A percentile compares a stretch with the other conserved stretches of the same genome.
Conservation (phyloP, 1,140 invertebrate genomes). For the Platorchestia sp. region DNA sequence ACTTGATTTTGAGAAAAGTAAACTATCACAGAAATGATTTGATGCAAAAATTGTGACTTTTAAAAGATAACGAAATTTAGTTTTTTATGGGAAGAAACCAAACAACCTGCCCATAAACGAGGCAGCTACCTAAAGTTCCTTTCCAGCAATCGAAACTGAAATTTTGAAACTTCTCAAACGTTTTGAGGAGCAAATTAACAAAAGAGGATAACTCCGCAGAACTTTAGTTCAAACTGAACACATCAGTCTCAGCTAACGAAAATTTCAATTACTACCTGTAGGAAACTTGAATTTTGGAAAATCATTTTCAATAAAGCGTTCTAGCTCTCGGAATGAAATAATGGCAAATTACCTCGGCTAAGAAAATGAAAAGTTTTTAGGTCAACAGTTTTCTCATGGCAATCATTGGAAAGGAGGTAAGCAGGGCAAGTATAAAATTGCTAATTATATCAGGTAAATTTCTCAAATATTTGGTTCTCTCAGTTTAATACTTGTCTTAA, state of each 20-base stretch:
- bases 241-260: no score
- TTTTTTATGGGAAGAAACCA: background rate
- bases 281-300: no score
- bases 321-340: background rate
- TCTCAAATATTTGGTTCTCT: background rate
- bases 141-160: background rate
- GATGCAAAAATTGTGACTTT: background rate
- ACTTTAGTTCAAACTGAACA: no score
- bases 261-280: no score
- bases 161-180: background rate
- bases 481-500: background rate
- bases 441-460: background rate
- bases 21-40: background rate
- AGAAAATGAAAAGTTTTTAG: background rate
- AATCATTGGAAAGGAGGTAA: no score
- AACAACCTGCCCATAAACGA: background rate
- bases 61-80: background rate
- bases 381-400: no score
- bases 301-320: background rate
- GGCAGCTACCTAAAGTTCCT: background rate
- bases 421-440: background rate
- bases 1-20: background rate
- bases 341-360: background rate
- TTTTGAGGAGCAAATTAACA: no score
- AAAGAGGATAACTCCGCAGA: no score